A percentile compares a stretch with the other conserved stretches of the same genome.
phyloP scores from a whole-genome alignment of 2,113 vertebrate species.

The Cariama cristata region DNA sequence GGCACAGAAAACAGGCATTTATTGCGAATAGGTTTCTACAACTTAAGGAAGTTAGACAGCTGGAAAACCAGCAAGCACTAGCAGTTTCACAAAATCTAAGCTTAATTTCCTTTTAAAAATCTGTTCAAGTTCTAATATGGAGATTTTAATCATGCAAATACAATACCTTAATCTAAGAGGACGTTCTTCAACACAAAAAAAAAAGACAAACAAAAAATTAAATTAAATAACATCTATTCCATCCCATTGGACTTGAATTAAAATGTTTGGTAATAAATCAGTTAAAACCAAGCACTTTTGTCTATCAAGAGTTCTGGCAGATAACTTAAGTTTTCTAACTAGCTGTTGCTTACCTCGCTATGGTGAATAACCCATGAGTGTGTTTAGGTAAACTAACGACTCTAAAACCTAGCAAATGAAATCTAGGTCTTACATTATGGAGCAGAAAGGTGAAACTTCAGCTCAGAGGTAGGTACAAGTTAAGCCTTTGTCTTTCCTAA shows the following conservation, averaged over 20 bases:
- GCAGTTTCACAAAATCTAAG: not conserved
- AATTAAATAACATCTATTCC: not conserved
- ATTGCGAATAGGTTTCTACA: not conserved
- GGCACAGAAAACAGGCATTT: slow-evolving; percentile 17
- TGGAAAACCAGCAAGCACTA: not conserved
- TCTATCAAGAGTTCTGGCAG: not conserved
- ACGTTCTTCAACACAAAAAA: not conserved
- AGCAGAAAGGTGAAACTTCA: not conserved
- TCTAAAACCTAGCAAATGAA: not conserved
- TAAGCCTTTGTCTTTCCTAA: not conserved
- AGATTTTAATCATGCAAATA: not conserved
- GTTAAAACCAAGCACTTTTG: not conserved
- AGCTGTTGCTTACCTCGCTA: not conserved
- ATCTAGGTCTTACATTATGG: not conserved
- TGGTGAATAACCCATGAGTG: not conserved
- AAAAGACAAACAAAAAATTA: not conserved
- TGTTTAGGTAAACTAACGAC: not conserved
- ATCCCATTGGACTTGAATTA: not conserved
- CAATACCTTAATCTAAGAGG: not conserved
- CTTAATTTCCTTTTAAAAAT: not conserved
- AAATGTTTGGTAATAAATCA: not conserved
- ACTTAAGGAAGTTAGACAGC: not conserved
- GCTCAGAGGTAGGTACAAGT: slow-evolving; percentile 32
- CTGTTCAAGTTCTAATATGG: not conserved
- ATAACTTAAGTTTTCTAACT: not conserved